Percentiles rank a stretch among this genome's conserved stretches.
These are phyloP conservation scores for Spodoptera frugiperda DNA, from an alignment of 1,140 invertebrate species.

Conservation along the genomic window DNA sequence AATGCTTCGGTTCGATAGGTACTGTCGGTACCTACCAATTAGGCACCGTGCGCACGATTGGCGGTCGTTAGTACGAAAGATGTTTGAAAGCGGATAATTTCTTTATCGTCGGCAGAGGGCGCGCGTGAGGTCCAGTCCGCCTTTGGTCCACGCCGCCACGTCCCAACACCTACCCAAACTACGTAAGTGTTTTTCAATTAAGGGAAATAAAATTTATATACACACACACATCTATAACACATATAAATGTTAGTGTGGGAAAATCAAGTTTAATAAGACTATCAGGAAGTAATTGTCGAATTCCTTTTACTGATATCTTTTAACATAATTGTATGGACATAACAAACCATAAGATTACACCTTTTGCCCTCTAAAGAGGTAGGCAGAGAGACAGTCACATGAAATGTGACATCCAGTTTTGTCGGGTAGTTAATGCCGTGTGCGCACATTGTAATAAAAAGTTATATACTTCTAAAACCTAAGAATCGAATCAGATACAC, in stretches of 20 bases:
- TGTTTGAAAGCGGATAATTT: constrained; percentile 77
- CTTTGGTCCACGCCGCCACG: constrained; percentile 54
- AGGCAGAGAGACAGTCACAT: no score
- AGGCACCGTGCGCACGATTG: constrained; percentile 61
- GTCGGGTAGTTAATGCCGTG: no score
- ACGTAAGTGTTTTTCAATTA: constrained; percentile 52
- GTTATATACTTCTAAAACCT: no score
- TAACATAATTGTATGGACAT: neutral
- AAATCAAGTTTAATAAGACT: constrained; percentile 44
- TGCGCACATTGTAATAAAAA: no score
- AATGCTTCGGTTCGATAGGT: constrained; percentile 41
- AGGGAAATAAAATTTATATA: constrained; percentile 48
- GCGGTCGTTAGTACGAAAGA: constrained; percentile 73
- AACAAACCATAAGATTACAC: no score
- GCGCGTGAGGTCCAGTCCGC: constrained; percentile 67
- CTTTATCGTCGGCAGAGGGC: constrained; percentile 69
- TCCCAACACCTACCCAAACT: constrained; percentile 50
- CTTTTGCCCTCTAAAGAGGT: no score
- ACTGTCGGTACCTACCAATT: constrained; percentile 73
- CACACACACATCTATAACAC: constrained; percentile 30
- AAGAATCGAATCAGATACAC: no score
- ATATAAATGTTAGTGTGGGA: constrained; percentile 36
- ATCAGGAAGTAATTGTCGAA: constrained; percentile 34
- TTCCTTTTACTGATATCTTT: constrained; percentile 22
- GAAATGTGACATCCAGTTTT: no score